Base-by-base conservation (phyloP, 2,113 vertebrate species). In the Hypocryptadius cinnamomeus region DNA sequence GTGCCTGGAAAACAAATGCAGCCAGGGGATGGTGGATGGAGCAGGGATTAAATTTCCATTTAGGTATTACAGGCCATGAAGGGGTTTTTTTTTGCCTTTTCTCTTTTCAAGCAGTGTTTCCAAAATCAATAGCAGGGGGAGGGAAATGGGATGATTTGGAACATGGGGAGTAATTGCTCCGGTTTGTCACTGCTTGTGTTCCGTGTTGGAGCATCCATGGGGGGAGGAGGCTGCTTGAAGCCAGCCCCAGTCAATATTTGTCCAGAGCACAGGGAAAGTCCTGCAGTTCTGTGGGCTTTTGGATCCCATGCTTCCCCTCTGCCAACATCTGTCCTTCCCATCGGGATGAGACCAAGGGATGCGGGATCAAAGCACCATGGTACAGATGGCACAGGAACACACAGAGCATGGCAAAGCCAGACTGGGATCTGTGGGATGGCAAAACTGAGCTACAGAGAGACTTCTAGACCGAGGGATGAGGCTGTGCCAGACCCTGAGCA, bases 41-140 rank as follows among this genome's bases (percentile, higher is more conserved):
- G 86, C 79, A 73, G 80, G 89, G 89, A 95, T 97, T 96, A 93
- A 90, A 96, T 96, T 95, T 91, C 93, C 96, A 94, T 92, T 95
- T 94, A 85, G 84, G 90, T 92, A 85, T 93, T 84, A 57, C 45
- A 94, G 59, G 80, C 87, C 81, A 30, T 22, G 47, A 92, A 87
- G 64, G 76, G 10, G 1, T 51, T 31, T 45, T 31, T 37, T 48
- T 65, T 31, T 44, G 53, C 56, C 51, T 37, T 85, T 79, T 71
- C 35, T 39, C 50, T 86, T 85, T 74, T 79, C 90, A 91, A 93
- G 61, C 50, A 23, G 44, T 57, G 78, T 86, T 95, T 96, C 88
- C 83, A 93, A 94, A 96, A 96, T 94, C 94, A 95, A 90, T 89
- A 95, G 53, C 6, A 0, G 63, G 48, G 54, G 89, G 91, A 90